Evolutionary conservation across 2,113 vertebrate genomes (phyloP).

Genomic region (Centropus unirufus): DNA sequence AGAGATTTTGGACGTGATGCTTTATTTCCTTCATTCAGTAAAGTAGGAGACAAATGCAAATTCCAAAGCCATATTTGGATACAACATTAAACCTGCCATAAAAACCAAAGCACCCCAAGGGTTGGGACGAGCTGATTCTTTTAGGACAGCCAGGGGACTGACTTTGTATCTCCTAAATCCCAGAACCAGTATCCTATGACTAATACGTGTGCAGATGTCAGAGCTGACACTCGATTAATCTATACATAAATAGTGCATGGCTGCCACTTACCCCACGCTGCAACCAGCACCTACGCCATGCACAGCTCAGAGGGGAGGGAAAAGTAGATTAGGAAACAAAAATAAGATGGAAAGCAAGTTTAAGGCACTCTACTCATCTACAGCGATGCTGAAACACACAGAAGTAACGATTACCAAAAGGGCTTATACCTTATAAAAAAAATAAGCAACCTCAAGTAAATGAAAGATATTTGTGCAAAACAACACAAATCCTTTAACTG

Average conservation of each 20-base stretch:
- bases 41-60: conserved; percentile 23
- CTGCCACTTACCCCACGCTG: neutral
- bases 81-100: neutral
- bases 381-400: conserved; percentile 32
- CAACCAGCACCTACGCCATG: neutral
- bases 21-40: conserved; percentile 27
- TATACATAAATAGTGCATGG: neutral
- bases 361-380: conserved; percentile 30
- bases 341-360: neutral
- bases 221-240: neutral
- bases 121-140: neutral
- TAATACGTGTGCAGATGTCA: neutral
- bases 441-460: conserved; percentile 62
- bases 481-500: conserved; percentile 10
- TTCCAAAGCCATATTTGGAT: neutral
- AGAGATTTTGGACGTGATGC: neutral
- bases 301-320: neutral
- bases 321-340: neutral
- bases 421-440: neutral
- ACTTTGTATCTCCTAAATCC: neutral
- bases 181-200: neutral
- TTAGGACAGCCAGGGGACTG: neutral
- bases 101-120: neutral
- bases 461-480: conserved; percentile 31
- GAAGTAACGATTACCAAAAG: neutral